These are phyloP conservation scores for Rhinogobius similis DNA, from an alignment of 2,113 vertebrate species.

Conservation along the genomic window DNA sequence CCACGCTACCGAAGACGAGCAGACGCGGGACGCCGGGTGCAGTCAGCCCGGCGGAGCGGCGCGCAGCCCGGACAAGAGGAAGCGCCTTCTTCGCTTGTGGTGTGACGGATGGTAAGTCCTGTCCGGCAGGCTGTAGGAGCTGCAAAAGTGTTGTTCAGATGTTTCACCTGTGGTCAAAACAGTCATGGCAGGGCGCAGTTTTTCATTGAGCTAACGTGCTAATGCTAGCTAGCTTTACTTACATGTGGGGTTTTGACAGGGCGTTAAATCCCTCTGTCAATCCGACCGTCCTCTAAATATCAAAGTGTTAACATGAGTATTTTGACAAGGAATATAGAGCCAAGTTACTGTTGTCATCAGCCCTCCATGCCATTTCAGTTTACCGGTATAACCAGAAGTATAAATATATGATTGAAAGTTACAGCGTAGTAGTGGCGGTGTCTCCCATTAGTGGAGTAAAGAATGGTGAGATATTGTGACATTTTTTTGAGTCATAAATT, in stretches of 20 bases:
- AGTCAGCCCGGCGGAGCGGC: slow-evolving; percentile 13
- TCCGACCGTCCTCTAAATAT: background rate
- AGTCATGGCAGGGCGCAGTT: background rate
- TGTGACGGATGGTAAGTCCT: slow-evolving; percentile 92
- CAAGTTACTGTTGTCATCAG: background rate
- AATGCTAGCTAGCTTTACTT: slow-evolving; percentile 41
- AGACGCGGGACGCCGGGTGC: slow-evolving; percentile 29
- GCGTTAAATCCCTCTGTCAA: background rate
- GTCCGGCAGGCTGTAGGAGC: background rate
- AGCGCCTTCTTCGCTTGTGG: slow-evolving; percentile 85
- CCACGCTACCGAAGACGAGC: slow-evolving; percentile 35
- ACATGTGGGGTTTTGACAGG: slow-evolving; percentile 8
- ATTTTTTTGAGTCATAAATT: too few relatives aligned
- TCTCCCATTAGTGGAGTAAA: too few relatives aligned
- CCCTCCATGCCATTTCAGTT: background rate
- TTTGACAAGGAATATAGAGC: background rate
- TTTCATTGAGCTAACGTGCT: slow-evolving; percentile 26
- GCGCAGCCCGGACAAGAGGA: slow-evolving; percentile 75
- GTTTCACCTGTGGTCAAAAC: too few relatives aligned
- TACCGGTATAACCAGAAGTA: background rate
- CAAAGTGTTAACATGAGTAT: background rate
- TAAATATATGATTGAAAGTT: background rate
- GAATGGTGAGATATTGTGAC: too few relatives aligned
- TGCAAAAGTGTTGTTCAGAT: fast-evolving
- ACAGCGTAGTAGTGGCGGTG: background rate